Evolutionary conservation across 2,888 invertebrate species (phyloP).

Genomic region (Augiades crinisus): DNA sequence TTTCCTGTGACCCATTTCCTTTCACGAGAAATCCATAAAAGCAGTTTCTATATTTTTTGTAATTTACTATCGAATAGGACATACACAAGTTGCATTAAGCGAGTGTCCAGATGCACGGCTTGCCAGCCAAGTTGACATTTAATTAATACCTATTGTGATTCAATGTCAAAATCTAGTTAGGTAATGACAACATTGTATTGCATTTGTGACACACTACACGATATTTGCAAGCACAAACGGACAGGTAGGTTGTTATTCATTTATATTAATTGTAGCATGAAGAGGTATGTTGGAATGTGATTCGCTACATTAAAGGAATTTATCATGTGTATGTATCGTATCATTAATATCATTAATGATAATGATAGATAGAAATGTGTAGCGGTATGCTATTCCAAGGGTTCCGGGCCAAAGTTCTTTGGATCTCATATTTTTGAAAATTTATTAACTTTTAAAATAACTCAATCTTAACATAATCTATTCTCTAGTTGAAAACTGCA

Average conservation of each 20-base stretch:
- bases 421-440: too few relatives aligned
- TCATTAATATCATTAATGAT: too few relatives aligned
- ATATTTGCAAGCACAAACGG: background rate
- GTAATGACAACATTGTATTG: background rate
- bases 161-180: slow-evolving; percentile 10
- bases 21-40: background rate
- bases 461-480: too few relatives aligned
- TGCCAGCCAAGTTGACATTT: background rate
- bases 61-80: background rate
- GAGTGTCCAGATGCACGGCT: background rate
- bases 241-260: background rate
- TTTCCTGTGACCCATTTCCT: background rate
- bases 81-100: background rate
- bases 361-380: too few relatives aligned
- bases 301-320: too few relatives aligned
- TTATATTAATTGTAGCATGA: background rate
- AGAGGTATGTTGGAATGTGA: too few relatives aligned
- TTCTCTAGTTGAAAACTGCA: too few relatives aligned
- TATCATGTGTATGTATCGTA: too few relatives aligned
- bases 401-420: too few relatives aligned
- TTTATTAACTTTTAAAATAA: too few relatives aligned
- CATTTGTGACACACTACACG: background rate
- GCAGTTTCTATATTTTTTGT: background rate
- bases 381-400: too few relatives aligned
- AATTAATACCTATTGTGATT: slow-evolving; percentile 10